phyloP scores from a whole-genome alignment of 2,797 vertebrate species.

The Centropyge bicolor region DNA sequence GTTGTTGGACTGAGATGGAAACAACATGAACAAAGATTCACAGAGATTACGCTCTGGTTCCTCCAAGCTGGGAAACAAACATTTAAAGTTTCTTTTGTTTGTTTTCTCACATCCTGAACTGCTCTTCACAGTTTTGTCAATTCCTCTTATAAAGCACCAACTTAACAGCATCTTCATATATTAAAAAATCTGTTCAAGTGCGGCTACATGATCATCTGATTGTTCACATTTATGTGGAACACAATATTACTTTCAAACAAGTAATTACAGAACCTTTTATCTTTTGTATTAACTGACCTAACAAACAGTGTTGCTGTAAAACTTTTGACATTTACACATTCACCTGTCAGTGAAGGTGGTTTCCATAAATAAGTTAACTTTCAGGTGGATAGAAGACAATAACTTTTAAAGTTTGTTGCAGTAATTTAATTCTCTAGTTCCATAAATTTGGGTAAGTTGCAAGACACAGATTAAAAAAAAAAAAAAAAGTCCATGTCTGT shows the following conservation, averaged over 20 bases:
- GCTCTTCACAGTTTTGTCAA: background rate
- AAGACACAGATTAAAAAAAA: too few relatives aligned
- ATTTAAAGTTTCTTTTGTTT: too few relatives aligned
- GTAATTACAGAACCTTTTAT: too few relatives aligned
- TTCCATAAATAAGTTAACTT: background rate
- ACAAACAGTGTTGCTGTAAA: background rate
- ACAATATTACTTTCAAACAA: too few relatives aligned
- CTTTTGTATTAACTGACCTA: too few relatives aligned
- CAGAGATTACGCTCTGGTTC: background rate
- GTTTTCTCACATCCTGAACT: background rate
- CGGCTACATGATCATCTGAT: too few relatives aligned
- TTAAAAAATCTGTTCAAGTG: too few relatives aligned
- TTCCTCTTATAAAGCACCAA: too few relatives aligned
- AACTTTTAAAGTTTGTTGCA: background rate
- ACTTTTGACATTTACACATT: too few relatives aligned
- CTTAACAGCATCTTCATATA: too few relatives aligned
- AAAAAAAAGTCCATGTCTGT: background rate
- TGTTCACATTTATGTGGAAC: too few relatives aligned
- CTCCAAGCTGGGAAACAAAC: background rate
- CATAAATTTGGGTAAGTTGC: background rate
- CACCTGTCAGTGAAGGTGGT: background rate
- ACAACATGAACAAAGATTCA: constrained; percentile 5
- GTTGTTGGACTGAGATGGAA: constrained; percentile 88
- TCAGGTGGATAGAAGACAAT: background rate
- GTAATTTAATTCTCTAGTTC: background rate